Conservation (phyloP, 2,888 invertebrate genomes). For the Agelastica alni region DNA sequence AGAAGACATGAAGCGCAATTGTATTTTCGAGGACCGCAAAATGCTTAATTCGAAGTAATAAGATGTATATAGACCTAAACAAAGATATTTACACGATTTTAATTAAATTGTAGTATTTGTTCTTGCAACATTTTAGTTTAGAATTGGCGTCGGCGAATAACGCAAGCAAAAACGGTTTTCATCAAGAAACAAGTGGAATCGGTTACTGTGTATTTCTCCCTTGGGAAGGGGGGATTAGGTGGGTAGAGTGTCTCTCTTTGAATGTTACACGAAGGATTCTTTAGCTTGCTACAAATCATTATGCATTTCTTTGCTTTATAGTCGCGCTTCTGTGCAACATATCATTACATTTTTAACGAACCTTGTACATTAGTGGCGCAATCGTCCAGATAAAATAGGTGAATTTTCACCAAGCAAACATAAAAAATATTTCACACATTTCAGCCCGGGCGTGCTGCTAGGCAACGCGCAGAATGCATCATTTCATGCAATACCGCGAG, state of each 20-base stretch:
- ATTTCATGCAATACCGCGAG: too few species aligned
- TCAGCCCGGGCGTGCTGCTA: too few species aligned
- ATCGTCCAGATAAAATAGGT: too few species aligned
- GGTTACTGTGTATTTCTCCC: slow-evolving; percentile 3
- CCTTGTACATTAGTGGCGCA: too few species aligned
- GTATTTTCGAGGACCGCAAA: slow-evolving; percentile 36
- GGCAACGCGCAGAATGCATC: too few species aligned
- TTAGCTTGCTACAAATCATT: neutral
- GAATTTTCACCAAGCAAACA: too few species aligned
- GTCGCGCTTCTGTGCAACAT: too few species aligned
- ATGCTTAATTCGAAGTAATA: slow-evolving; percentile 42
- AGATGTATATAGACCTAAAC: slow-evolving; percentile 42
- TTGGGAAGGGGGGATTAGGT: neutral
- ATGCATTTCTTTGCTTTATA: neutral
- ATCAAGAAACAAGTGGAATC: slow-evolving; percentile 14
- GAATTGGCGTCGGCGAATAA: slow-evolving; percentile 2
- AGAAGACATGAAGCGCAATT: slow-evolving; percentile 19
- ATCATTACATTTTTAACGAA: too few species aligned
- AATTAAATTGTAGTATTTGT: slow-evolving; percentile 39
- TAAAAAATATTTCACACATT: too few species aligned
- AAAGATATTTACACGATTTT: slow-evolving; percentile 41
- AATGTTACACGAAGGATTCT: neutral
- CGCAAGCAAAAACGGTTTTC: slow-evolving; percentile 21
- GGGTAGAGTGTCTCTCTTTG: neutral
- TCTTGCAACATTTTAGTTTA: slow-evolving; percentile 25